Evolutionary conservation across 2,797 vertebrate species (phyloP).

Genomic region (Gymnocypris eckloni): DNA sequence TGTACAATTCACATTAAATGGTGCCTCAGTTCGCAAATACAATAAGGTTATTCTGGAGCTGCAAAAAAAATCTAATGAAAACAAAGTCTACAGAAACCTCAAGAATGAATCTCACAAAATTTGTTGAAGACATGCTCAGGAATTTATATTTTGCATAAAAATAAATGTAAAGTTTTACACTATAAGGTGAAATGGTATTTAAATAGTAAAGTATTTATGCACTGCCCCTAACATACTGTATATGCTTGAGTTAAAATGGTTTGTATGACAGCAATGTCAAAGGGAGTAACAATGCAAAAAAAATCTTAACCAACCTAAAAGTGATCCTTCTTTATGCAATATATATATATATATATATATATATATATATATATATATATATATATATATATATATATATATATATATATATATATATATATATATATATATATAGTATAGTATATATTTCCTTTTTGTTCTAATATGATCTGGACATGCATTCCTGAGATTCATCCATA

Average conservation of each 20-base stretch:
- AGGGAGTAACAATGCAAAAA: not conserved
- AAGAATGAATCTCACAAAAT: slow-evolving; percentile 7
- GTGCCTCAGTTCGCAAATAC: not conserved
- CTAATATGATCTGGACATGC: not conserved
- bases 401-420: too few relatives aligned
- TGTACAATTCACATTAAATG: not conserved
- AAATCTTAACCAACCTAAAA: not conserved
- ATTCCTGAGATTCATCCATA: not conserved
- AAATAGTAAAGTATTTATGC: not conserved
- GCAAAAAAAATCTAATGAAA: too few relatives aligned
- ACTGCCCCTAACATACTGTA: not conserved
- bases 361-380: too few relatives aligned
- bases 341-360: too few relatives aligned
- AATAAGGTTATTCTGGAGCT: not conserved
- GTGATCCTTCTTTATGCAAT: not conserved
- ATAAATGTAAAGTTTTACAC: not conserved
- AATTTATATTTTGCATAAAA: not conserved
- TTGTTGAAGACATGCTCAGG: not conserved
- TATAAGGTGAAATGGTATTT: not conserved
- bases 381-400: too few relatives aligned
- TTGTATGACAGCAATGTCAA: not conserved
- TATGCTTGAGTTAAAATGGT: not conserved
- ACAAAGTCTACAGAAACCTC: not conserved
- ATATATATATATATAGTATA: too few relatives aligned
- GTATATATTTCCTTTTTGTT: not conserved